A percentile compares a stretch with the other conserved stretches of the same genome.
These are phyloP conservation scores for Eleutherodactylus coqui DNA, from an alignment of 2,797 vertebrate genomes.

Conservation along the genomic window DNA sequence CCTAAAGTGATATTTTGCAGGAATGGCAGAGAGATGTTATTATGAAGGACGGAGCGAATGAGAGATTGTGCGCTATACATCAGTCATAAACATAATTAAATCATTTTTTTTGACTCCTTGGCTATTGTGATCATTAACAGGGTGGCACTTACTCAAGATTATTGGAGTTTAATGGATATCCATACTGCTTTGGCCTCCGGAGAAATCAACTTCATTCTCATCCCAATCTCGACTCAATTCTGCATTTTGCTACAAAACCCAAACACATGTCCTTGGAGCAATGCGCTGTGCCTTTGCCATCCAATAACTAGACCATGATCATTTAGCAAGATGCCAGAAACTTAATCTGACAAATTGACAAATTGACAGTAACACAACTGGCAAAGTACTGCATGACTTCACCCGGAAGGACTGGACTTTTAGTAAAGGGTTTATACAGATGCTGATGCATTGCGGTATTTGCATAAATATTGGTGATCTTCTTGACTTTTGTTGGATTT, in stretches of 20 bases:
- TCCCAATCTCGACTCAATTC: constrained; percentile 50
- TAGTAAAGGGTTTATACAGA: constrained; percentile 1
- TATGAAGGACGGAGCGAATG: constrained; percentile 12
- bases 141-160: constrained; percentile 54
- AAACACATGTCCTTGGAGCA: constrained; percentile 62
- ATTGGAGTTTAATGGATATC: constrained; percentile 57
- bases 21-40: constrained; percentile 19
- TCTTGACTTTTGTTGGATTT: not conserved
- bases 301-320: constrained; percentile 61
- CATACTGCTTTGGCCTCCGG: constrained; percentile 51
- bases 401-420: constrained; percentile 10
- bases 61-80: constrained; percentile 25
- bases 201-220: constrained; percentile 59
- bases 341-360: constrained; percentile 64
- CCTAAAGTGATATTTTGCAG: constrained; percentile 49
- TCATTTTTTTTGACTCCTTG: constrained; percentile 42
- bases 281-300: constrained; percentile 52
- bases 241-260: constrained; percentile 55
- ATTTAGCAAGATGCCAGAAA: constrained; percentile 61
- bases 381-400: constrained; percentile 54
- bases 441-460: not conserved
- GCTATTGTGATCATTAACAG: constrained; percentile 60
- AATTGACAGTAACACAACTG: constrained; percentile 49
- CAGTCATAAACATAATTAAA: constrained; percentile 48
- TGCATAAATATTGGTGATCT: not conserved